Conservation (phyloP, 35 echinoderm and acorn worm genomes). For the Heliocidaris erythrogramma region DNA sequence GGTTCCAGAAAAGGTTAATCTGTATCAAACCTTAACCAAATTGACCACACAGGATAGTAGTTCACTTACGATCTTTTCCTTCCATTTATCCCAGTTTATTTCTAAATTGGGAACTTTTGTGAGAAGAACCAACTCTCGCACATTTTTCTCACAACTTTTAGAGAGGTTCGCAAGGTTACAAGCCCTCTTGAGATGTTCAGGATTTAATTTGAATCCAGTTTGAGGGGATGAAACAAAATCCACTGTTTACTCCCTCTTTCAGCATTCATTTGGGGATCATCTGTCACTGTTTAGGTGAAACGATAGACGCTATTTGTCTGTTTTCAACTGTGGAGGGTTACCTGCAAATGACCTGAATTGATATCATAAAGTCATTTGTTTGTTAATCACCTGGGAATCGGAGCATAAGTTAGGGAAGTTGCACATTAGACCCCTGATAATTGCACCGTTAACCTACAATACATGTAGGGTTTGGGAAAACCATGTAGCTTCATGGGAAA, state of each 20-base stretch:
- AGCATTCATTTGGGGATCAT: background rate
- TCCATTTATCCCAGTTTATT: background rate
- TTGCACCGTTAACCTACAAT: background rate
- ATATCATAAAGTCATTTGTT: slow-evolving; percentile 19
- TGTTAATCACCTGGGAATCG: background rate
- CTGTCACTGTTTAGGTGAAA: slow-evolving; percentile 10
- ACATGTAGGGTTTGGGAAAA: background rate
- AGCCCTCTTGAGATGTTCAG: background rate
- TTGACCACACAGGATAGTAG: background rate
- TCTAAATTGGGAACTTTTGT: background rate
- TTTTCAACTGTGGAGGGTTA: background rate
- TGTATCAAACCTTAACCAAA: background rate
- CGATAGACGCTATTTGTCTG: background rate
- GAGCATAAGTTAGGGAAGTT: background rate
- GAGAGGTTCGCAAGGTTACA: background rate
- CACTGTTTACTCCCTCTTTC: background rate
- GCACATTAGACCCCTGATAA: background rate
- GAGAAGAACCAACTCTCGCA: background rate
- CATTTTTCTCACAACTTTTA: background rate
- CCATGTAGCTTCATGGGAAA: no score
- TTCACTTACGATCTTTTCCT: background rate
- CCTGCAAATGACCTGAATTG: slow-evolving; percentile 16
- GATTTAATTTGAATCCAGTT: background rate
- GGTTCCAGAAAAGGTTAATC: background rate
- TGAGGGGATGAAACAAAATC: background rate